Percentiles rank a stretch among this genome's conserved stretches.
Evolutionary conservation across 2,113 vertebrate species (phyloP).

Genomic region (Castor canadensis): DNA sequence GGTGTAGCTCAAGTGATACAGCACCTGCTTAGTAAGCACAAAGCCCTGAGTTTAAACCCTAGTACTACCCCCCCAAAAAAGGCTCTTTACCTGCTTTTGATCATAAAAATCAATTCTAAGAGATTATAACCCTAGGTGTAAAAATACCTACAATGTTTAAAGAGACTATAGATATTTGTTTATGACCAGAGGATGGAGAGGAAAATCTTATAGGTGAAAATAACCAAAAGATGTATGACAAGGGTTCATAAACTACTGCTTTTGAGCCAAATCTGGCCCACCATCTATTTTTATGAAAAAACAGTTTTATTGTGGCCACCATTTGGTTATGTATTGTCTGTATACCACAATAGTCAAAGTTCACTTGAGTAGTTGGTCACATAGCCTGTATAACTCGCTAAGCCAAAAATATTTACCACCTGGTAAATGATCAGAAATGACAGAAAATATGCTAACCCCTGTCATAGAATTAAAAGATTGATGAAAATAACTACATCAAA

Average conservation of each 20-base stretch:
- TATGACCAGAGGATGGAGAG: not conserved
- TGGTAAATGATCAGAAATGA: not conserved
- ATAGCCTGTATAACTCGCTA: not conserved
- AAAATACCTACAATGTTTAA: conserved; percentile 13
- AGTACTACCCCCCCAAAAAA: too few relatives aligned
- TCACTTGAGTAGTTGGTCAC: not conserved
- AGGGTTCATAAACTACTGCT: not conserved
- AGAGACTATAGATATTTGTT: conserved; percentile 1
- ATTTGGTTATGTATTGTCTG: not conserved
- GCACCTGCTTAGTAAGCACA: too few relatives aligned
- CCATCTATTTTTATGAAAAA: not conserved
- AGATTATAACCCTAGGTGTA: conserved; percentile 8
- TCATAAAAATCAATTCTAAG: conserved; percentile 13
- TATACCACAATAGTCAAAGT: too few relatives aligned
- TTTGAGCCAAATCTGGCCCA: not conserved
- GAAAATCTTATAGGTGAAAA: not conserved
- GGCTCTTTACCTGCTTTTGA: not conserved
- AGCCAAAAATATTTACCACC: conserved; percentile 36
- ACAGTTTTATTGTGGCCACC: not conserved
- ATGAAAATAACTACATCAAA: conserved; percentile 2
- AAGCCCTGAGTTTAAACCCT: too few relatives aligned
- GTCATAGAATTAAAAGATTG: not conserved
- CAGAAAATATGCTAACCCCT: not conserved
- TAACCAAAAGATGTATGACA: not conserved
- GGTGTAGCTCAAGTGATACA: too few relatives aligned